A percentile compares a stretch with the other conserved stretches of the same genome.
These are phyloP conservation scores for Cyphotilapia sp. DNA, from an alignment of 2,113 vertebrate species.

Conservation along the genomic window DNA sequence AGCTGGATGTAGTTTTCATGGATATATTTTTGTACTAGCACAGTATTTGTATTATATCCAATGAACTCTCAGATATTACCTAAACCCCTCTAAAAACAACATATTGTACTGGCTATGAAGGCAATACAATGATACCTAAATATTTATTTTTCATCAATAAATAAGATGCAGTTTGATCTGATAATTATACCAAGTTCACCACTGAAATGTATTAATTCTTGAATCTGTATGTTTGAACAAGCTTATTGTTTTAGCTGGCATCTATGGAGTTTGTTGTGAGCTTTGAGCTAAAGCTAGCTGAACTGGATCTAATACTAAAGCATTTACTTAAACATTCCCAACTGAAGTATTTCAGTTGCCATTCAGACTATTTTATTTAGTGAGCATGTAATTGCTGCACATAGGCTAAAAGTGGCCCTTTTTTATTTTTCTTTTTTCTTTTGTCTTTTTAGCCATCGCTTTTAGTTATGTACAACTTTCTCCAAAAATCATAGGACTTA, in stretches of 20 bases:
- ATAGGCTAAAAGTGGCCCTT: not conserved
- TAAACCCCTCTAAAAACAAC: not conserved
- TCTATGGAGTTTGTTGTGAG: not conserved
- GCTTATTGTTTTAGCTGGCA: not conserved
- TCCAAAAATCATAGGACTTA: not conserved
- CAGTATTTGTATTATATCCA: not conserved
- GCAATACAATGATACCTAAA: not conserved
- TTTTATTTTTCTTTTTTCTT: fast-evolving
- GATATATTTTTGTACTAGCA: not conserved
- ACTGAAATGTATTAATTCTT: not conserved
- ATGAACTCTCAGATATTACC: not conserved
- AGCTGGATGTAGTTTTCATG: not conserved
- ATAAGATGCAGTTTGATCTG: not conserved
- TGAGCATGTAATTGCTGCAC: not conserved
- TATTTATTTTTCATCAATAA: not conserved
- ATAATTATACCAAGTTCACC: not conserved
- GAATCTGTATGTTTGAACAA: not conserved
- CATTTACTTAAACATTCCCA: not conserved
- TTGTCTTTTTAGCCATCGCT: not conserved
- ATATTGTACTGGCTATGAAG: not conserved
- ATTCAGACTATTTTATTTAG: not conserved
- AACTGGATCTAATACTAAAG: not conserved
- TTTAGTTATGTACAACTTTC: not conserved
- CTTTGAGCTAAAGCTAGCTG: not conserved
- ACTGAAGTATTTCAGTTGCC: not conserved